These are phyloP conservation scores for Bilobella aurantiaca DNA, from an alignment of 1,140 invertebrate species.

Conservation along the genomic window DNA sequence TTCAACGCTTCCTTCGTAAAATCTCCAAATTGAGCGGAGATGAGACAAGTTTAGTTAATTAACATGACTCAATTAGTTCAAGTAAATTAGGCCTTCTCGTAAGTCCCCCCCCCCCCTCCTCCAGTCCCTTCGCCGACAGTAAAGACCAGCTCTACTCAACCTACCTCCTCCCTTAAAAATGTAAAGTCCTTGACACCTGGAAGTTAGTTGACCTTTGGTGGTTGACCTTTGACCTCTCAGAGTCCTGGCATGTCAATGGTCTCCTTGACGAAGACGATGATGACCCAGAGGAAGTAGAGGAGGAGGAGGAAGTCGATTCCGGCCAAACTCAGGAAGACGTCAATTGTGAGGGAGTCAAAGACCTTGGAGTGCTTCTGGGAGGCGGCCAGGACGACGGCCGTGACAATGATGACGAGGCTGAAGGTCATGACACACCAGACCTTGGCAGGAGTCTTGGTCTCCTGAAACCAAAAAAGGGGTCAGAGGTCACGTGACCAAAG, in stretches of 20 bases:
- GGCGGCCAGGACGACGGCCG: conserved; percentile 29
- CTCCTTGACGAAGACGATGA: conserved; percentile 33
- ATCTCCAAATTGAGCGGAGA: too few species aligned
- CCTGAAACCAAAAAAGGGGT: conserved; percentile 15
- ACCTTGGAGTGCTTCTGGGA: conserved; percentile 31
- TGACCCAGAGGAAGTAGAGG: conserved; percentile 35
- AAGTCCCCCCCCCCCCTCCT: background rate
- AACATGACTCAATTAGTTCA: too few species aligned
- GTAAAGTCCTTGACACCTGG: background rate
- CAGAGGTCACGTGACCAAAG: background rate
- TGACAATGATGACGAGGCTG: conserved; percentile 29
- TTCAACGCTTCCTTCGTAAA: too few species aligned
- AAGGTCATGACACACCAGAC: conserved; percentile 29
- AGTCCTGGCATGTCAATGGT: conserved; percentile 21
- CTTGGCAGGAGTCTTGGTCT: conserved; percentile 33
- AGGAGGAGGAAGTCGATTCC: conserved; percentile 32
- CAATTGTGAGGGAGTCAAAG: conserved; percentile 27
- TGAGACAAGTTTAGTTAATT: background rate
- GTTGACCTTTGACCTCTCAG: background rate
- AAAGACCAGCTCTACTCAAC: background rate
- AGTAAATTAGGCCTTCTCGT: too few species aligned
- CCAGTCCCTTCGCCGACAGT: too few species aligned
- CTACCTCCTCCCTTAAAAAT: too few species aligned
- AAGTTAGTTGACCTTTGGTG: background rate
- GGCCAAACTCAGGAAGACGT: conserved; percentile 29